A percentile compares a stretch with the other conserved stretches of the same genome.
Evolutionary conservation across 2,888 invertebrate genomes (phyloP).

Genomic region (Trichacis sp.): DNA sequence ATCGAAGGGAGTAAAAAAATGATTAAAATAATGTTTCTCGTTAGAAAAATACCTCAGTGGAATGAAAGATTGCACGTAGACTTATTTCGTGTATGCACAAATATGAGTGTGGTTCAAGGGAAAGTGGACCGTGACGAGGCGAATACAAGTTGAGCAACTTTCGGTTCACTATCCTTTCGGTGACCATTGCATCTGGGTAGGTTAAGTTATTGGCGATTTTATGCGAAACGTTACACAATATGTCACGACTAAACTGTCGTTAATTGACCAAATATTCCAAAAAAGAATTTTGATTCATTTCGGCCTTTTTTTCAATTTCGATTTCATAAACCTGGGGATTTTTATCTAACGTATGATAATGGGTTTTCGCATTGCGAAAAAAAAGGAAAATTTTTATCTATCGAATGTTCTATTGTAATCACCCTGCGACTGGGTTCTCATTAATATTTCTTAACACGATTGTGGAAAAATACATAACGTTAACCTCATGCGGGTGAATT

Average conservation of each 20-base stretch:
- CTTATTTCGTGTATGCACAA: conserved; percentile 34
- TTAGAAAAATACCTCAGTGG: not conserved
- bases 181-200: conserved; percentile 41
- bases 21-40: not conserved
- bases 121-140: conserved; percentile 60
- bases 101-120: conserved; percentile 56
- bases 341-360: no score
- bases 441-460: not conserved
- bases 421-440: no score
- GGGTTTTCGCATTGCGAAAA: no score
- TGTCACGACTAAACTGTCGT: conserved; percentile 36
- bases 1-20: not conserved
- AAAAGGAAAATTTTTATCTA: no score
- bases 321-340: no score
- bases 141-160: conserved; percentile 57
- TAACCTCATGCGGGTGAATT: conserved; percentile 7
- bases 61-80: conserved; percentile 27
- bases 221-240: conserved; percentile 44
- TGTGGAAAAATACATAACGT: not conserved
- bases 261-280: conserved; percentile 29
- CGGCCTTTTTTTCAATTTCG: no score
- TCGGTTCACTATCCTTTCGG: conserved; percentile 41
- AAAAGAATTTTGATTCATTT: no score
- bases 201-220: conserved; percentile 48
- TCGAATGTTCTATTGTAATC: no score